Evolutionary conservation across 2,113 vertebrate species (phyloP), one percentile per base, ranked within the genome.

Genomic region (Charadrius vociferus): DNA sequence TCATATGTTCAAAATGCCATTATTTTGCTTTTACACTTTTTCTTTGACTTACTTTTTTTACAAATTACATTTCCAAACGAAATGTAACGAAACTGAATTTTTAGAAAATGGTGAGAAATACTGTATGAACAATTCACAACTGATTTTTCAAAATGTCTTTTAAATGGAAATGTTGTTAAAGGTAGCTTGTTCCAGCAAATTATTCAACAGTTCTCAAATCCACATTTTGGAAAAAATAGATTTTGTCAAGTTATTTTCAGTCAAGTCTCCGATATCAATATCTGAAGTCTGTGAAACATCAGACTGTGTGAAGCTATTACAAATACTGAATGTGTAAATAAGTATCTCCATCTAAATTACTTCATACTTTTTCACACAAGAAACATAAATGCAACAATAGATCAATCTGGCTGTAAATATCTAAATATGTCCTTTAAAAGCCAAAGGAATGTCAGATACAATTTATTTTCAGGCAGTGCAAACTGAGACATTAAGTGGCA

Each of bases 381-480:
- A 97, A 98, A 96, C 93, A 97, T 93, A 98, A 98, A 97, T 92
- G 96, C 95, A 97, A 97, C 86, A 96, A 98, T 96, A 97, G 97
- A 98, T 98, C 97, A 98, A 96, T 97, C 92, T 95, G 96, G 95
- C 96, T 97, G 97, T 97, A 98, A 98, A 98, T 98, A 98, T 96
- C 97, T 96, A 97, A 98, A 98, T 97, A 97, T 98, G 97, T 98
- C 98, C 97, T 98, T 97, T 98, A 98, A 98, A 98, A 98, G 97
- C 98, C 98, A 98, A 96, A 98, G 97, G 97, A 97, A 98, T 97
- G 98, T 98, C 98, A 98, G 97, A 98, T 95, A 97, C 98, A 98
- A 98, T 99, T 99, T 98, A 99, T 98, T 98, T 98, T 98, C 98
- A 96, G 98, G 97, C 96, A 96, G 97, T 98, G 97, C 98, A 98